Conservation (phyloP, 2,797 vertebrate species). For the Mycteria americana region DNA sequence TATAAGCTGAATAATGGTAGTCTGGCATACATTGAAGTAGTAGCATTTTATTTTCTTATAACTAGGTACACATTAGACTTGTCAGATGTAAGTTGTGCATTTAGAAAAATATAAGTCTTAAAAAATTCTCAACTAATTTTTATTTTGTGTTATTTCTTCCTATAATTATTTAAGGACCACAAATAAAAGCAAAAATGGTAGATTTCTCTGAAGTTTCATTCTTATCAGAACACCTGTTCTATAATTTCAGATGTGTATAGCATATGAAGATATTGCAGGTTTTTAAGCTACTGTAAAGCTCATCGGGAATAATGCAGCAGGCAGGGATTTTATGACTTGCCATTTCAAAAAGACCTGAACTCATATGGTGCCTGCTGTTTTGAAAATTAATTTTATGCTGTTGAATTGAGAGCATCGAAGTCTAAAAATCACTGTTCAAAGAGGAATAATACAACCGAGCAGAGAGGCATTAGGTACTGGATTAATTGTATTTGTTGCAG, state of each 20-base stretch:
- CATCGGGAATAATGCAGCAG: neutral
- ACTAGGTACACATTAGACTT: neutral
- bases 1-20: neutral
- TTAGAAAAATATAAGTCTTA: neutral
- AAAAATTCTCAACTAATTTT: neutral
- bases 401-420: neutral
- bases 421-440: neutral
- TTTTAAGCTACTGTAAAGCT: neutral
- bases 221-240: neutral
- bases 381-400: neutral
- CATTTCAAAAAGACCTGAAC: neutral
- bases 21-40: neutral
- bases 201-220: neutral
- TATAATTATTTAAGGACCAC: neutral
- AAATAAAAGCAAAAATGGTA: neutral
- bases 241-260: neutral
- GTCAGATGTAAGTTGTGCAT: neutral
- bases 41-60: neutral
- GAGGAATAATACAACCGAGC: neutral
- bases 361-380: neutral
- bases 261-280: neutral
- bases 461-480: neutral
- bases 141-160: neutral
- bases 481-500: neutral
- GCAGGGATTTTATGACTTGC: neutral